Conservation (phyloP, 2,797 vertebrate genomes). For the Pseudopleuronectes americanus region DNA sequence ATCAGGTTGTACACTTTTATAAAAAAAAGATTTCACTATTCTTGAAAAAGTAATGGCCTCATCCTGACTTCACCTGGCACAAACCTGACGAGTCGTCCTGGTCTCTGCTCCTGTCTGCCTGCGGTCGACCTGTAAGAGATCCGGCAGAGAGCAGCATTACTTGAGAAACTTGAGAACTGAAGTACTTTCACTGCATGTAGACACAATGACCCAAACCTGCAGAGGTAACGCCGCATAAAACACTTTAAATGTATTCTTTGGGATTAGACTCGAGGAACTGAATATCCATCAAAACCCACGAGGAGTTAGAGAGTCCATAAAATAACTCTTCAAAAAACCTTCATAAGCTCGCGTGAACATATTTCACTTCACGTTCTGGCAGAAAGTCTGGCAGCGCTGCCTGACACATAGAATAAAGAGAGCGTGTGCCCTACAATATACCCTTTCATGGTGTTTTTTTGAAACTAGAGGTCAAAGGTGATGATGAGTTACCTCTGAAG, state of each 20-base stretch:
- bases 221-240: slow-evolving; percentile 23
- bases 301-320: slow-evolving; percentile 28
- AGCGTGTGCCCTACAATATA: slow-evolving; percentile 18
- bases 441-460: slow-evolving; percentile 22
- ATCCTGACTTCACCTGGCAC: slow-evolving; percentile 1
- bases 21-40: slow-evolving; percentile 12
- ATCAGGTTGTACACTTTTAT: neutral
- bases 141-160: slow-evolving; percentile 26
- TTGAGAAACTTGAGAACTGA: slow-evolving; percentile 47
- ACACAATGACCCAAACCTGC: slow-evolving; percentile 7
- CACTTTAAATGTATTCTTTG: slow-evolving; percentile 10
- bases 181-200: slow-evolving; percentile 15
- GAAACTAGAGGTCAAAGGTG: slow-evolving; percentile 42
- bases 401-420: neutral
- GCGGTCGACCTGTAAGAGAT: slow-evolving; percentile 31
- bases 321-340: slow-evolving; percentile 31
- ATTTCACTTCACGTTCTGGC: slow-evolving; percentile 37
- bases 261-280: slow-evolving; percentile 24
- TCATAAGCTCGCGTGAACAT: slow-evolving; percentile 11
- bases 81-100: slow-evolving; percentile 13
- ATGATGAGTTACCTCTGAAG: slow-evolving; percentile 35
- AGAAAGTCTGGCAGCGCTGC: slow-evolving; percentile 10
- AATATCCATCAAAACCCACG: slow-evolving; percentile 21
- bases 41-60: neutral
- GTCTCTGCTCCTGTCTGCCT: slow-evolving; percentile 14